These are phyloP conservation scores for Fabriciana adippe DNA, from an alignment of 2,888 invertebrate species.

Conservation along the genomic window DNA sequence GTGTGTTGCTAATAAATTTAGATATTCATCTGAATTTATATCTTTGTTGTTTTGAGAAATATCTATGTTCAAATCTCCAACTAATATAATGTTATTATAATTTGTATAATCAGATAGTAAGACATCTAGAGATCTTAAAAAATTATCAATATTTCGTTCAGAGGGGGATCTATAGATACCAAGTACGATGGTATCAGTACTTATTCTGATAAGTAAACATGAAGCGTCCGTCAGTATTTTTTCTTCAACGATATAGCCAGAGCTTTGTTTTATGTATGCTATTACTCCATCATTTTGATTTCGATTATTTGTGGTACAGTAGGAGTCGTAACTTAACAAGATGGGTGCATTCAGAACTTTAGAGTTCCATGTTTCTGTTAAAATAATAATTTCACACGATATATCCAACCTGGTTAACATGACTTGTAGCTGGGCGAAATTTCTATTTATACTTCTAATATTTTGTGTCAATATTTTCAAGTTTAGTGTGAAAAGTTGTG, in stretches of 20 bases:
- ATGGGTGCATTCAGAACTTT: background rate
- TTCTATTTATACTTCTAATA: background rate
- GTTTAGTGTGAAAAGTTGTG: background rate
- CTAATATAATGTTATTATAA: background rate
- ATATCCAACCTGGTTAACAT: background rate
- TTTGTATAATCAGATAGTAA: background rate
- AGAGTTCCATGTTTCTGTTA: background rate
- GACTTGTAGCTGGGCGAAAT: background rate
- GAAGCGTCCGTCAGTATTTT: background rate
- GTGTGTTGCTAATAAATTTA: background rate
- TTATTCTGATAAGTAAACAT: background rate
- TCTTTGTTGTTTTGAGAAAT: background rate
- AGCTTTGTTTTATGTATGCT: background rate
- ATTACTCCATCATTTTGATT: background rate
- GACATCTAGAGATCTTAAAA: background rate
- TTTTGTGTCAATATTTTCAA: background rate
- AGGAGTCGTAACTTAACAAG: background rate
- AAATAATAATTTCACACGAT: background rate
- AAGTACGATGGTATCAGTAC: background rate
- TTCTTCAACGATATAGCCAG: background rate
- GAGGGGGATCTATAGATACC: background rate
- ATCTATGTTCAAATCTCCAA: background rate
- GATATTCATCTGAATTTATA: background rate
- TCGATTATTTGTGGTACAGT: background rate
- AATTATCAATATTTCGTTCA: background rate